These are phyloP conservation scores for Benitochromis conjunctus DNA, from an alignment of 2,113 vertebrate genomes.

Conservation along the genomic window DNA sequence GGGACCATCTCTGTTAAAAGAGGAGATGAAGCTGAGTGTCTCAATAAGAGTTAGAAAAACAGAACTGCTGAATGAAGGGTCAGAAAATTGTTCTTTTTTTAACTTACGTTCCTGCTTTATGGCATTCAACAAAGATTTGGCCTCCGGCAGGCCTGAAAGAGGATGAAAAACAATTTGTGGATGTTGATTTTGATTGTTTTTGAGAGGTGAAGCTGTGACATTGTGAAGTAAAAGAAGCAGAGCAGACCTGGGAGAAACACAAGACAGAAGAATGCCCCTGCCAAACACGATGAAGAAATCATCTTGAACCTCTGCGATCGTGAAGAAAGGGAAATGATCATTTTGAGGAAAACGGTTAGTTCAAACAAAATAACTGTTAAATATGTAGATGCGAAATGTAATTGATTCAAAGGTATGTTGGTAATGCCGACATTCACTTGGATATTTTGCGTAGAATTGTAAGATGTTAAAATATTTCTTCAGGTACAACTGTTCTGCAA, in stretches of 20 bases:
- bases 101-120: constrained; percentile 66
- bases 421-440: neutral
- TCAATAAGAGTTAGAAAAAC: neutral
- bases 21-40: neutral
- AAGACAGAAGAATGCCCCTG: constrained; percentile 52
- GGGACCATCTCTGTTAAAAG: constrained; percentile 51
- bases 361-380: neutral
- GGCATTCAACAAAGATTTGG: constrained; percentile 64
- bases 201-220: neutral
- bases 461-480: neutral
- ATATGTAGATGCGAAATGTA: neutral
- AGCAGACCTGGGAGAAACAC: constrained; percentile 63
- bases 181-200: neutral
- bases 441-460: neutral
- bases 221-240: neutral
- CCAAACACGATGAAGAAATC: constrained; percentile 46
- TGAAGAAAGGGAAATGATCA: neutral
- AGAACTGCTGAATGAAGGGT: neutral
- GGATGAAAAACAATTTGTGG: neutral
- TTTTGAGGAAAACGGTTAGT: neutral
- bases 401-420: neutral
- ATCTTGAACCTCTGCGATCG: constrained; percentile 54
- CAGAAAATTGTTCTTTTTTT: neutral
- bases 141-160: constrained; percentile 58
- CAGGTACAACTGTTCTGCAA: neutral